Conservation (phyloP, 2,797 vertebrate species). For the Dipus sagitta region DNA sequence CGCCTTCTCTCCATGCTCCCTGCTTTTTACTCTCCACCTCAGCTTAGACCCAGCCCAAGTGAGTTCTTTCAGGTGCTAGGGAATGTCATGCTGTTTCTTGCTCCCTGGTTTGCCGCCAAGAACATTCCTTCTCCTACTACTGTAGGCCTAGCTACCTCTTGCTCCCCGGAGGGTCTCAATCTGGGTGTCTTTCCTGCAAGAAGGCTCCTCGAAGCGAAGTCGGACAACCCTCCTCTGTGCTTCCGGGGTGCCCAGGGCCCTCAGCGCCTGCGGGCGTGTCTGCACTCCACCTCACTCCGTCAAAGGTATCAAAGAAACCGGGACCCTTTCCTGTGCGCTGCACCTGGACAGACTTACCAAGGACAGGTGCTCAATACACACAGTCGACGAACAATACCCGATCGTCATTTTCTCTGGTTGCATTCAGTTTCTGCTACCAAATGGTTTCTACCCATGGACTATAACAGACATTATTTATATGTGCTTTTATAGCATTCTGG, state of each 20-base stretch:
- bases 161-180: background rate
- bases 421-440: background rate
- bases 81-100: background rate
- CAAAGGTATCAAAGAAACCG: background rate
- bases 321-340: background rate
- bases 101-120: background rate
- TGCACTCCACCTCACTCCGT: fast-evolving
- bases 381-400: background rate
- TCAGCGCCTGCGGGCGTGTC: background rate
- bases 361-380: background rate
- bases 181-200: slow-evolving; percentile 7
- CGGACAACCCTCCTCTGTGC: background rate
- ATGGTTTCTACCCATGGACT: background rate
- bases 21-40: background rate
- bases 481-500: background rate
- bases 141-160: background rate
- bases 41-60: background rate
- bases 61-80: background rate
- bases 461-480: background rate
- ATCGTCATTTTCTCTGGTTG: background rate
- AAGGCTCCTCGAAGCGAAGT: background rate
- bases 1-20: background rate
- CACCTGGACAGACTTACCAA: background rate
- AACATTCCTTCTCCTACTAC: background rate
- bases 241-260: background rate